Percentiles rank a stretch among this genome's conserved stretches.
Conservation (phyloP, 2,888 invertebrate genomes). For the Perdita meconis region DNA sequence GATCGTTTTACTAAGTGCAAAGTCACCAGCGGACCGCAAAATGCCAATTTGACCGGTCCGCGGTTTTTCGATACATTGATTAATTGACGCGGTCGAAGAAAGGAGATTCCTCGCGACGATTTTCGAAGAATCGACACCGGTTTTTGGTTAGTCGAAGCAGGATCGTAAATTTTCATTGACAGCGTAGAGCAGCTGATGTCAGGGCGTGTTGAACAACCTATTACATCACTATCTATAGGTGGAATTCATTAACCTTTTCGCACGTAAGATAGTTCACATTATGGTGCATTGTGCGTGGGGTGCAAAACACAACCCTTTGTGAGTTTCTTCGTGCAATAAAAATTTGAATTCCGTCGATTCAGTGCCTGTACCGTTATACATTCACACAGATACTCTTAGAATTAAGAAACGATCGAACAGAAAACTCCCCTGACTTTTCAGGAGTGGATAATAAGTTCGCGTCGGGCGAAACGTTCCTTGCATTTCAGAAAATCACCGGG, state of each 20-base stretch:
- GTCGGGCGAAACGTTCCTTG: conserved; percentile 3
- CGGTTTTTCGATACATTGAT: background rate
- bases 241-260: conserved; percentile 9
- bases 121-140: background rate
- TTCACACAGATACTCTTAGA: no score
- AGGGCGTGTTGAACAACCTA: background rate
- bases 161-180: background rate
- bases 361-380: no score
- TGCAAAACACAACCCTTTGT: background rate
- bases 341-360: no score
- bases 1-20: conserved; percentile 5
- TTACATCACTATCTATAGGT: background rate
- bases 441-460: conserved; percentile 10
- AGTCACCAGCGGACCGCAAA: background rate
- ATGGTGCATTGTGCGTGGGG: background rate
- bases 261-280: conserved; percentile 1
- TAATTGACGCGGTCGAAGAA: background rate
- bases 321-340: background rate
- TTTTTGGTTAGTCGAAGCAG: background rate
- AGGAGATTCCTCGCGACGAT: no score
- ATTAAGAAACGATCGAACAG: background rate
- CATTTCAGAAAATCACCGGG: conserved; percentile 2
- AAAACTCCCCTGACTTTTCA: background rate
- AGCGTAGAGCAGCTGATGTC: background rate
- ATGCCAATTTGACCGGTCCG: background rate